These are phyloP conservation scores for Macrobrachium nipponense DNA, from an alignment of 1,140 invertebrate species.

Conservation along the genomic window DNA sequence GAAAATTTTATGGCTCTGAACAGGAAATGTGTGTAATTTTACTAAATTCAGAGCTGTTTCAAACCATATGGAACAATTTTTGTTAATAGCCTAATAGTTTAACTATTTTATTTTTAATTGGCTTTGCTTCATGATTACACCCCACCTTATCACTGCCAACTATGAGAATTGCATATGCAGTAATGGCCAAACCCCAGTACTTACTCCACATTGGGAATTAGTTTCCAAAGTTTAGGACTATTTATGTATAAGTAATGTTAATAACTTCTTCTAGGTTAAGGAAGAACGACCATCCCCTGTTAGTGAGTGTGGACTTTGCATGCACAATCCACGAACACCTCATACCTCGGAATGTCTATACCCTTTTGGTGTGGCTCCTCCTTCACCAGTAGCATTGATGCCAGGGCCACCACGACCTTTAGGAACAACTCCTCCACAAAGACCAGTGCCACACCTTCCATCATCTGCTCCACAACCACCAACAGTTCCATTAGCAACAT, in stretches of 20 bases:
- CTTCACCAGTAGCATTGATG: slow-evolving; percentile 49
- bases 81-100: too few relatives aligned
- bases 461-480: slow-evolving; percentile 10
- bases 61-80: too few relatives aligned
- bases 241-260: not conserved
- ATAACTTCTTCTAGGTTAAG: slow-evolving; percentile 53
- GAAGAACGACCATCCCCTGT: slow-evolving; percentile 62
- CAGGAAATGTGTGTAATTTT: too few relatives aligned
- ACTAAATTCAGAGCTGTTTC: not conserved
- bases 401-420: slow-evolving; percentile 42
- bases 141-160: too few relatives aligned
- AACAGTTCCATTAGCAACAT: slow-evolving; percentile 19
- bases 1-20: too few relatives aligned
- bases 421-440: slow-evolving; percentile 40
- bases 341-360: slow-evolving; percentile 58
- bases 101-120: too few relatives aligned
- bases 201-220: too few relatives aligned
- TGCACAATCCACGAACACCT: slow-evolving; percentile 59
- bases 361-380: slow-evolving; percentile 56
- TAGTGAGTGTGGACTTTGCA: slow-evolving; percentile 61
- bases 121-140: too few relatives aligned
- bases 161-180: too few relatives aligned
- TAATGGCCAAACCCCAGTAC: too few relatives aligned
- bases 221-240: too few relatives aligned
- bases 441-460: slow-evolving; percentile 44